Conservation (phyloP, 1,140 invertebrate species). For the Tetranychus cinnabarinus region DNA sequence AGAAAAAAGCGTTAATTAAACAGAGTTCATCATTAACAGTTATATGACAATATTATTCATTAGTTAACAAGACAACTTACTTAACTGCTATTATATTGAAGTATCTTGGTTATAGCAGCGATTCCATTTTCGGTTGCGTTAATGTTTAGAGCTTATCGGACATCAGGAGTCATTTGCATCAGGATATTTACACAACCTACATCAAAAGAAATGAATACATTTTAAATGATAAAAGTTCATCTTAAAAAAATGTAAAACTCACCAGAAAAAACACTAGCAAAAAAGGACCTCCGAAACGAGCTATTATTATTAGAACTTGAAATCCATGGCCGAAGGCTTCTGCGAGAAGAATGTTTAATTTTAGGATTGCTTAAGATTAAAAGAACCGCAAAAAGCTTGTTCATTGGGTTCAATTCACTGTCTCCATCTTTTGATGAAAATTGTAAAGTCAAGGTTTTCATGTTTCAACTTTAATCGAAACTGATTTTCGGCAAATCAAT, state of each 20-base stretch:
- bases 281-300: slow-evolving; percentile 66
- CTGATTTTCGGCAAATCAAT: too few relatives aligned
- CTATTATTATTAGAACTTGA: slow-evolving; percentile 26
- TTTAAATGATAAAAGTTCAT: background rate
- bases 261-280: slow-evolving; percentile 29
- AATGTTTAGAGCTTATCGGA: slow-evolving; percentile 55
- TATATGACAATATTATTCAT: background rate
- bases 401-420: too few relatives aligned
- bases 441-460: too few relatives aligned
- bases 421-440: too few relatives aligned
- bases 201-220: background rate
- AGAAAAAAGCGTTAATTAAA: background rate
- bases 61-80: slow-evolving; percentile 21
- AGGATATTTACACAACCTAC: slow-evolving; percentile 55
- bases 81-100: slow-evolving; percentile 65
- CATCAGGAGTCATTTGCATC: slow-evolving; percentile 54
- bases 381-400: too few relatives aligned
- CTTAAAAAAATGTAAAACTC: too few relatives aligned
- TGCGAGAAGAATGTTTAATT: too few relatives aligned
- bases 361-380: too few relatives aligned
- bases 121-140: slow-evolving; percentile 93
- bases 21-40: too few relatives aligned
- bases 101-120: slow-evolving; percentile 87
- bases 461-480: too few relatives aligned
- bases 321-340: too few relatives aligned